These are phyloP conservation scores for Narcine bancroftii DNA, from an alignment of 2,113 vertebrate genomes.

Conservation along the genomic window DNA sequence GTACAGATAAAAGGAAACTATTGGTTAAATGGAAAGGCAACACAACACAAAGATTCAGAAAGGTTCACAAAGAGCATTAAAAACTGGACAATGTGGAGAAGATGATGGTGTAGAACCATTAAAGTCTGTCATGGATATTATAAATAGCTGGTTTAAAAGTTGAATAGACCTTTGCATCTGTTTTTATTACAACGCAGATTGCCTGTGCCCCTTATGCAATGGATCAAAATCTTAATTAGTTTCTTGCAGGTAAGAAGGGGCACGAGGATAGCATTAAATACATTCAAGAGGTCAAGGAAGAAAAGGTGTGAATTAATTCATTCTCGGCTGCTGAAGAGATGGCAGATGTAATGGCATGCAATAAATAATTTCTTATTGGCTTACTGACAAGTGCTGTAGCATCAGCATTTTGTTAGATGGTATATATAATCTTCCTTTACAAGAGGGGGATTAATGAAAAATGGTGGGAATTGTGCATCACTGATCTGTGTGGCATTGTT, in stretches of 20 bases:
- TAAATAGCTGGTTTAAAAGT: neutral
- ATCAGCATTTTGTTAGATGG: neutral
- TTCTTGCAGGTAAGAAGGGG: neutral
- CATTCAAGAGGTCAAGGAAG: neutral
- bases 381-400: neutral
- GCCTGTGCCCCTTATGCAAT: too few species aligned
- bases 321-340: conserved; percentile 5
- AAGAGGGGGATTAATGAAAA: neutral
- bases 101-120: neutral
- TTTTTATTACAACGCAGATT: neutral
- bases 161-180: neutral
- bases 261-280: neutral
- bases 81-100: neutral
- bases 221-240: neutral
- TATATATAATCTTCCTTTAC: neutral
- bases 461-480: neutral
- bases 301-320: neutral
- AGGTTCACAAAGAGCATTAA: neutral
- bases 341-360: neutral
- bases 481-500: neutral
- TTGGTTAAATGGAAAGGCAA: neutral
- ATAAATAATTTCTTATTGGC: neutral
- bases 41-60: neutral
- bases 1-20: neutral
- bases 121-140: neutral